These are phyloP conservation scores for Rhipidura dahli DNA, from an alignment of 2,113 vertebrate genomes.

Conservation along the genomic window DNA sequence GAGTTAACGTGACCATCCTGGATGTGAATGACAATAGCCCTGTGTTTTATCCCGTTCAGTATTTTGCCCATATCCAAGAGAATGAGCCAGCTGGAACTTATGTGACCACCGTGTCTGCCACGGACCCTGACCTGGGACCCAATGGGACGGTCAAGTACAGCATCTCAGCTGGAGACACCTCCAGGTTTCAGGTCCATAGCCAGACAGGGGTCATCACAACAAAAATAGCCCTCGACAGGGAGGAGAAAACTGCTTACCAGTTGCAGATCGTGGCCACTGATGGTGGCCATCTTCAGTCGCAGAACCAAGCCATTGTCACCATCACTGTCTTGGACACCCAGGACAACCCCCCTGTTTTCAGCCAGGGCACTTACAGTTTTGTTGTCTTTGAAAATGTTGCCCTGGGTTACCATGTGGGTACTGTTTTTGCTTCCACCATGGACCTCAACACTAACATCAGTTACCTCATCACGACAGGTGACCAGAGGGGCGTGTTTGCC, in stretches of 20 bases:
- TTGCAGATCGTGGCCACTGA: conserved; percentile 89
- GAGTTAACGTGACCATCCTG: conserved; percentile 85
- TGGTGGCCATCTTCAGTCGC: conserved; percentile 85
- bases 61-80: conserved; percentile 94
- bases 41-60: conserved; percentile 92
- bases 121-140: conserved; percentile 86
- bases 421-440: conserved; percentile 87
- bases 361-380: conserved; percentile 88
- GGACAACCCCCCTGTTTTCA: conserved; percentile 92
- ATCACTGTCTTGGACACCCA: conserved; percentile 94
- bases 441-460: conserved; percentile 94
- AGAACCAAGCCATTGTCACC: conserved; percentile 90
- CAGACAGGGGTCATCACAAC: conserved; percentile 89
- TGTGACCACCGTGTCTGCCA: conserved; percentile 86
- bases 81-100: conserved; percentile 90
- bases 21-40: conserved; percentile 97
- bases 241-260: conserved; percentile 93
- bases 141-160: conserved; percentile 91
- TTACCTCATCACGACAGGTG: conserved; percentile 92
- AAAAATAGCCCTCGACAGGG: conserved; percentile 87
- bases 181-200: conserved; percentile 87
- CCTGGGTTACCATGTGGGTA: conserved; percentile 84
- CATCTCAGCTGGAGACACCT: conserved; percentile 88
- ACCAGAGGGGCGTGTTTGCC: conserved; percentile 87
- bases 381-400: conserved; percentile 96